phyloP scores from a whole-genome alignment of 2,113 vertebrate species.

The Hiodon alosoides region DNA sequence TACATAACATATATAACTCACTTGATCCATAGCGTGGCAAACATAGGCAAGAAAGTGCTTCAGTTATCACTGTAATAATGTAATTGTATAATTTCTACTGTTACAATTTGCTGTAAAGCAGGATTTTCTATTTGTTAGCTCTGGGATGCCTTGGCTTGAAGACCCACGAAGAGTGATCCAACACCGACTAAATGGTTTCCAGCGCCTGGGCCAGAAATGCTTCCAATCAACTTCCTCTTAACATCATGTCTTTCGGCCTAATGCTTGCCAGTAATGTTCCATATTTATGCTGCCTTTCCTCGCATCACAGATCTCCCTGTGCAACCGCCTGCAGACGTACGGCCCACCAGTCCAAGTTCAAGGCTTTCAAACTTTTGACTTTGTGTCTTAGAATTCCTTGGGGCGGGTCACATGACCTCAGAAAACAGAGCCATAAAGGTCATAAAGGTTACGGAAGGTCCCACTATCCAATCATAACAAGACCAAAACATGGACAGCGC shows the following conservation, averaged over 20 bases:
- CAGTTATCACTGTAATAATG: neutral
- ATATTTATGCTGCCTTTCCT: neutral
- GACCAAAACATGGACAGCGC: conserved; percentile 18
- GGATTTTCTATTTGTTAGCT: neutral
- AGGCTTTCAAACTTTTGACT: too few relatives aligned
- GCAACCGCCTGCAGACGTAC: too few relatives aligned
- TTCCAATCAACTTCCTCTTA: neutral
- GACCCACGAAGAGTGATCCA: neutral
- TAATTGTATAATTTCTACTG: neutral
- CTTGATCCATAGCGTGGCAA: neutral
- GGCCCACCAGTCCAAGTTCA: too few relatives aligned
- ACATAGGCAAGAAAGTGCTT: neutral
- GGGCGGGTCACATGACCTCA: neutral
- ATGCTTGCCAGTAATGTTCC: neutral
- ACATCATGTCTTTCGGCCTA: neutral
- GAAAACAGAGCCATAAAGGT: conserved; percentile 1
- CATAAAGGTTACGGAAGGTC: conserved; percentile 24
- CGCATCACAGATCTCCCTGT: neutral
- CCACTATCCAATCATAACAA: conserved; percentile 30
- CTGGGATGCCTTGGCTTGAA: neutral
- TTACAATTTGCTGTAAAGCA: neutral
- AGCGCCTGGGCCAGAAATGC: neutral
- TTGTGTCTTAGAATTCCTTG: too few relatives aligned
- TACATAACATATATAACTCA: neutral
- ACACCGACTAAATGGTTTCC: neutral